Base-by-base conservation (phyloP, 2,888 invertebrate species). In the Cerastoderma edule region DNA sequence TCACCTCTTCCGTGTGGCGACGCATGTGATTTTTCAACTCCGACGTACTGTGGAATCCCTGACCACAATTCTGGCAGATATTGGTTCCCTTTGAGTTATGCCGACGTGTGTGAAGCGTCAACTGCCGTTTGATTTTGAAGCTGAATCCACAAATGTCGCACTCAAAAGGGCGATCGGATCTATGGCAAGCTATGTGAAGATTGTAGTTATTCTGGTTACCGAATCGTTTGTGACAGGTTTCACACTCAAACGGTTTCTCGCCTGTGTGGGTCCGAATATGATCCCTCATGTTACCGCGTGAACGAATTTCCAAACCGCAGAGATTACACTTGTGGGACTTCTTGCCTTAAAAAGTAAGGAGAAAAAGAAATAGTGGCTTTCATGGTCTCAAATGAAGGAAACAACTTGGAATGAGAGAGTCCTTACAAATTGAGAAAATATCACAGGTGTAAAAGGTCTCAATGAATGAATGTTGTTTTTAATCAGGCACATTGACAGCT, bases 11-110 rank as follows among this genome's bases (percentile, higher is more conserved):
- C 1, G 80, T 78, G 63, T 86, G 86, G 1, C 67, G 72, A 0
- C 67, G 65, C 69, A 78, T 66, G 71, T 86, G 86, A 13, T 73
- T 71, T 28, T 78, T 75, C 8, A 84, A 68, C 56, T 85, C 79
- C 8, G 75, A 67, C 6, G 75, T 66, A 8, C 78, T 78, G 28
- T 74, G 64, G 57, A 83, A 84, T 0, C 63, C 53, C 46, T 78
- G 77, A 4, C 72, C 78, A 57, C 86, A 86, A 4, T 56, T 54
- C 6, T 67, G 64, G 60, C 86, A 86, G 13, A 72, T 74, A 30
- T 75, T 74, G 1, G 76, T 75, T 10, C 80, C 76, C 33, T 76
- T 72, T 4, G 77, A 71, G 0, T 71, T 75, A 67, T 86, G 86
- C 1, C 78, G 80, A n/a, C 71, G 46, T 30, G 67, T 53, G 57